These are phyloP conservation scores for Basileuterus tristriatus DNA, from an alignment of 2,797 vertebrate species.

Conservation along the genomic window DNA sequence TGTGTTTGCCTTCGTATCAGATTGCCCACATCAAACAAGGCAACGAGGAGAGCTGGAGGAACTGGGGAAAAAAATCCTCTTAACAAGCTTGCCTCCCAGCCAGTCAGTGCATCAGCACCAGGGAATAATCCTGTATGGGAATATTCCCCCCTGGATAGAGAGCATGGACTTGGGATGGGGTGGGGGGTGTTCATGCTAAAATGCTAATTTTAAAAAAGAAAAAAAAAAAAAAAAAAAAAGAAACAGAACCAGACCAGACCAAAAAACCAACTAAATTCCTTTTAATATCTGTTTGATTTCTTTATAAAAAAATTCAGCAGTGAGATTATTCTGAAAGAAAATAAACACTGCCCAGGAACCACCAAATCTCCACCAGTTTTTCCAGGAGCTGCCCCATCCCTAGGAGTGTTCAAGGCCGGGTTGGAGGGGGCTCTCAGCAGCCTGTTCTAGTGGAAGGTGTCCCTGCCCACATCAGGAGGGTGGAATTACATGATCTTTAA, in stretches of 20 bases:
- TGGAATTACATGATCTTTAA: background rate
- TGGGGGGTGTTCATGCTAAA: fast-evolving
- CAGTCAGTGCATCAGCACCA: background rate
- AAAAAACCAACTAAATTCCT: background rate
- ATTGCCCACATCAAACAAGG: background rate
- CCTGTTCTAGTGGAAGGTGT: background rate
- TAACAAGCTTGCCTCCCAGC: background rate
- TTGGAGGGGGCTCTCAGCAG: fast-evolving
- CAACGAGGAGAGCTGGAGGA: background rate
- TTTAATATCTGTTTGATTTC: background rate
- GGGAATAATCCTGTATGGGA: background rate
- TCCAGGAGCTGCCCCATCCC: background rate
- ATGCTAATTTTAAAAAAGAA: fast-evolving
- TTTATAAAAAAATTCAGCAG: background rate
- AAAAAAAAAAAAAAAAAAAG: fast-evolving
- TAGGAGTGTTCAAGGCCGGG: background rate
- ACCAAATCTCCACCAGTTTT: background rate
- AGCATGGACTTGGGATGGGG: fast-evolving
- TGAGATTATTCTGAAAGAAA: background rate
- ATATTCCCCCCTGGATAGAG: background rate
- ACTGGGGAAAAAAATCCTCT: background rate
- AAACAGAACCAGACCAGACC: fast-evolving
- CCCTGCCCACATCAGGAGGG: background rate
- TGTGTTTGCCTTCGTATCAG: background rate
- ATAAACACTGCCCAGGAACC: background rate